Percentiles rank a stretch among this genome's conserved stretches.
These are phyloP conservation scores for Mus minutoides DNA, from an alignment of 2,797 vertebrate species.

Conservation along the genomic window DNA sequence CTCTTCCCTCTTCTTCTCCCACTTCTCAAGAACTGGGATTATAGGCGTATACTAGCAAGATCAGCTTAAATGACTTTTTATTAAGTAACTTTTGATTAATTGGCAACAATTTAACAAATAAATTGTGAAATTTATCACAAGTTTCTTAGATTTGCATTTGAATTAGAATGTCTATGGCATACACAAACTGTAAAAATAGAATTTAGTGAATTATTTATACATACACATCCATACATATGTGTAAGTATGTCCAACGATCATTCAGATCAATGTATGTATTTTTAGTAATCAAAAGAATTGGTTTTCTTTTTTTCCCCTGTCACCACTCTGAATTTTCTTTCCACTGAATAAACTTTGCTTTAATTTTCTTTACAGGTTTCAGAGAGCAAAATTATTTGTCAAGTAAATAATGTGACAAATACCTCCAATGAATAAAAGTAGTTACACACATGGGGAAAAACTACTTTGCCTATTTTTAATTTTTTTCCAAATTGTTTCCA, in stretches of 20 bases:
- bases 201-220: not conserved
- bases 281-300: not conserved
- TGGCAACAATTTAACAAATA: conserved; percentile 35
- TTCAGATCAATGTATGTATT: not conserved
- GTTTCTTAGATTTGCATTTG: not conserved
- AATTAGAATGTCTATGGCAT: not conserved
- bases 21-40: not conserved
- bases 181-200: not conserved
- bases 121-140: conserved; percentile 14
- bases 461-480: not conserved
- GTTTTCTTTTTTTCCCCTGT: not conserved
- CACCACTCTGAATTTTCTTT: not conserved
- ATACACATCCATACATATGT: not conserved
- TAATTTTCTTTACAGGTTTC: conserved; percentile 12
- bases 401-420: not conserved
- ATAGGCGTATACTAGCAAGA: not conserved
- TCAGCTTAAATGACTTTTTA: not conserved
- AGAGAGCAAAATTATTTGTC: not conserved
- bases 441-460: not conserved
- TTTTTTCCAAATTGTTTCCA: not conserved
- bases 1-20: not conserved
- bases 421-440: not conserved
- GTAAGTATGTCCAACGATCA: not conserved
- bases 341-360: not conserved
- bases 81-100: not conserved